Conservation (phyloP, 2,113 vertebrate species). For the Labeo catla region DNA sequence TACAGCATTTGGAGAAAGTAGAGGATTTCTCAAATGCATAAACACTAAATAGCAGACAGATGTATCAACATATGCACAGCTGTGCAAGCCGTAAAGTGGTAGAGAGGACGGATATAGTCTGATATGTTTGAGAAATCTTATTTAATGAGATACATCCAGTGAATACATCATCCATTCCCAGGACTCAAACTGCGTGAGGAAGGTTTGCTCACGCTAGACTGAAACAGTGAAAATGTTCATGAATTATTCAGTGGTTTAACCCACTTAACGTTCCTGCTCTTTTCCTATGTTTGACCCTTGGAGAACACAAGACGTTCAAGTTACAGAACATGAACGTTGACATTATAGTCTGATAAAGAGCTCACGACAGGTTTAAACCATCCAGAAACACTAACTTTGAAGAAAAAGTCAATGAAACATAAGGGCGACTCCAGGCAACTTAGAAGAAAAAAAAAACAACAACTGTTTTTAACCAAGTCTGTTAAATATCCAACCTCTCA, state of each 20-base stretch:
- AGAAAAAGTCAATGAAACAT: background rate
- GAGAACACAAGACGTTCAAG: background rate
- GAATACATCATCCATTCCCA: conserved; percentile 13
- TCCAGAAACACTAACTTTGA: background rate
- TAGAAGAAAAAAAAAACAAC: background rate
- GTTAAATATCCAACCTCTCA: background rate
- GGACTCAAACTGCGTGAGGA: conserved; percentile 27
- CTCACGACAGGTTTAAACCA: background rate
- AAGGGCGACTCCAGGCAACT: background rate
- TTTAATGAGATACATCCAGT: background rate
- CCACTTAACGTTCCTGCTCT: conserved; percentile 18
- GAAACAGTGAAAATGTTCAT: conserved; percentile 21
- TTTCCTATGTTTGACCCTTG: background rate
- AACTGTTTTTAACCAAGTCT: background rate
- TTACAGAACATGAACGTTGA: background rate
- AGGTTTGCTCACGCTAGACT: conserved; percentile 18
- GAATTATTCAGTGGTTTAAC: conserved; percentile 46
- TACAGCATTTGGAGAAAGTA: background rate
- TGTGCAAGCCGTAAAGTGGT: background rate
- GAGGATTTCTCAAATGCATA: conserved; percentile 15
- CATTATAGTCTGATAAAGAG: background rate
- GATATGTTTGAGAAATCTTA: conserved; percentile 19
- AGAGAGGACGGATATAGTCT: conserved; percentile 20
- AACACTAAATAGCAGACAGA: background rate
- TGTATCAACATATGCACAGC: conserved; percentile 1